These are phyloP conservation scores for Exocentrus adspersus DNA, from an alignment of 2,888 invertebrate species.

Conservation along the genomic window DNA sequence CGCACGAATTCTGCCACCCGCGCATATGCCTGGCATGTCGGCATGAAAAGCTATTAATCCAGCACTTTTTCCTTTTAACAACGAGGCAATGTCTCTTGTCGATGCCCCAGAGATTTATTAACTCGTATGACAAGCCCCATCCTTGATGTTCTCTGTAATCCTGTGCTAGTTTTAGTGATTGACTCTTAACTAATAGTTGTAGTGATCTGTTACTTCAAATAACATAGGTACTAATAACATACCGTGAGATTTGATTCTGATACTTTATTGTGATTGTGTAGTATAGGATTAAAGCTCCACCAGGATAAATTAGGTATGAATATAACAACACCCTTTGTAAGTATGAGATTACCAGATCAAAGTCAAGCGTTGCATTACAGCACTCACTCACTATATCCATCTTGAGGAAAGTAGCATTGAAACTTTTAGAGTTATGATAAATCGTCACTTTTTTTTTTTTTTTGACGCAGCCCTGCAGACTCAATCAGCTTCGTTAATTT, in stretches of 20 bases:
- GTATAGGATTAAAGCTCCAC: constrained; percentile 8
- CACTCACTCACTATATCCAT: too few relatives aligned
- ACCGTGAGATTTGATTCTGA: constrained; percentile 9
- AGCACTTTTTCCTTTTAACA: constrained; percentile 29
- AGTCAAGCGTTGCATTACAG: too few relatives aligned
- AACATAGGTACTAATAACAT: background rate
- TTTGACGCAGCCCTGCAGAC: too few relatives aligned
- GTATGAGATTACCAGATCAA: too few relatives aligned
- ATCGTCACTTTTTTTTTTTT: too few relatives aligned
- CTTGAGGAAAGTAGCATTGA: too few relatives aligned
- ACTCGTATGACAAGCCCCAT: constrained; percentile 22
- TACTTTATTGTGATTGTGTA: constrained; percentile 13
- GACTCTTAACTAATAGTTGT: constrained; percentile 31
- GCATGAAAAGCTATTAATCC: constrained; percentile 38
- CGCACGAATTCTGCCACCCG: constrained; percentile 39
- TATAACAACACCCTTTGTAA: background rate
- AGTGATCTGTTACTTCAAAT: constrained; percentile 12
- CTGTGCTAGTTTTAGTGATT: constrained; percentile 35
- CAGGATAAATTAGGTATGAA: constrained; percentile 21
- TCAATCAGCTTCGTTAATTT: too few relatives aligned
- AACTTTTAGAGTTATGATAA: too few relatives aligned
- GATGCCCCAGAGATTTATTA: constrained; percentile 20
- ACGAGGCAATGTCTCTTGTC: constrained; percentile 21
- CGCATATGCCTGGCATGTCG: constrained; percentile 44
- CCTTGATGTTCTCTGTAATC: constrained; percentile 18